Percentiles rank a stretch among this genome's conserved stretches.
phyloP scores from a whole-genome alignment of 2,113 vertebrate genomes.

The Diphyllodes magnificus region DNA sequence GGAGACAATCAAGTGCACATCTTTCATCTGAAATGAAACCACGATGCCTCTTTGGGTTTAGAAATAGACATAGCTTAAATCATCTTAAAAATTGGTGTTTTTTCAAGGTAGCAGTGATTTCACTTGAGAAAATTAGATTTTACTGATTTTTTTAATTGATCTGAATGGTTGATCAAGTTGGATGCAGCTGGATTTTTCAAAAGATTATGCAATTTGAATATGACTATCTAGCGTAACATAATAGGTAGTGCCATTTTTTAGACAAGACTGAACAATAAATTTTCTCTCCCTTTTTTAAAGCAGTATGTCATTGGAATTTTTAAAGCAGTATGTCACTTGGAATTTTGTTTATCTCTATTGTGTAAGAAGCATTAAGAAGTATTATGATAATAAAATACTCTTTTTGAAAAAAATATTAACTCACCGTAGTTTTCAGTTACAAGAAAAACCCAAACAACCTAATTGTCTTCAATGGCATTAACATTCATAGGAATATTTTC shows the following conservation, averaged over 20 bases:
- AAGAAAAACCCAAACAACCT: neutral
- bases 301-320: neutral
- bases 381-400: neutral
- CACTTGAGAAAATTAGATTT: neutral
- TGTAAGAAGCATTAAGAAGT: neutral
- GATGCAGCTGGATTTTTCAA: neutral
- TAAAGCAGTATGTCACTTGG: neutral
- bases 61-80: neutral
- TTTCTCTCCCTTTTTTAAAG: neutral
- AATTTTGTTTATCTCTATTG: neutral
- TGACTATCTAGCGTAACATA: neutral
- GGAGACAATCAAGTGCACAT: neutral
- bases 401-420: neutral
- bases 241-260: neutral
- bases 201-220: neutral
- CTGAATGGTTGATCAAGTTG: neutral
- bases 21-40: neutral
- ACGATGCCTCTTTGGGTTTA: neutral
- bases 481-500: slow-evolving; percentile 42
- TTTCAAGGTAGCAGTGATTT: neutral
- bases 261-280: neutral
- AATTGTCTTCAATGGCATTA: slow-evolving; percentile 27
- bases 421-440: slow-evolving; percentile 33
- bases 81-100: neutral
- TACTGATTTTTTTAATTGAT: neutral